Evolutionary conservation across 2,888 invertebrate genomes (phyloP), one percentile per base, ranked within the genome.

Genomic region (Lasioglossum oenotherae): DNA sequence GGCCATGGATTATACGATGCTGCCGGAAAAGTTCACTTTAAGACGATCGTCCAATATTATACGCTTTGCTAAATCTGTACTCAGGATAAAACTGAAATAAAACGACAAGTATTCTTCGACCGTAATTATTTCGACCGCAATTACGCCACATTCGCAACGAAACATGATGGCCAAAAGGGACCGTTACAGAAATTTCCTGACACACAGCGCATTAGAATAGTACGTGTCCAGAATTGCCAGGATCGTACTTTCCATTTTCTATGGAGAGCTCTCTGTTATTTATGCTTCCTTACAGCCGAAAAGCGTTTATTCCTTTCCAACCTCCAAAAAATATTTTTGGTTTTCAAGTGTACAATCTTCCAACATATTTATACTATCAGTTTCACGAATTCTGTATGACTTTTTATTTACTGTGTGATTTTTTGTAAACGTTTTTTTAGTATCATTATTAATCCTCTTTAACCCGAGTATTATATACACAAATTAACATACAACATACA

Each of bases 141-240:
- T 69, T 69, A 69, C 35, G 23, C 69, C 10, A 38, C 23, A n/a
- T 35, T 69, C 69, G 16, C 12, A 35, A 69, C 38, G 69, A 35
- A 38, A 69, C 69, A 23, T 10, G 38, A n/a, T n/a, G 38, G 38
- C 69, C 23, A 23, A 69, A 69, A 23, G 35, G 69, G 10, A 38
- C 38, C 38, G 74, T 74, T 74, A 53, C 35, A 53, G 74, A 53
- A 74, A 74, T 49, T n/a, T 53, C 38, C 38, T 69, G 69, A 38
- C 69, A 69, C 23, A 69, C 69, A 12, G 10, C 38, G 69, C 69
- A 69, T 69, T 69, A 69, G 23, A 38, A 69, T 38, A 12, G 38
- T 38, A 69, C 69, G 69, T 69, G 69, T 23, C 1, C 38, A 35
- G 69, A 38, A 60, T 75, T 44, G 8, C 23, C 60, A 2, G n/a